phyloP scores from a whole-genome alignment of 1,140 invertebrate genomes.

The Alviniconcha marisindica region DNA sequence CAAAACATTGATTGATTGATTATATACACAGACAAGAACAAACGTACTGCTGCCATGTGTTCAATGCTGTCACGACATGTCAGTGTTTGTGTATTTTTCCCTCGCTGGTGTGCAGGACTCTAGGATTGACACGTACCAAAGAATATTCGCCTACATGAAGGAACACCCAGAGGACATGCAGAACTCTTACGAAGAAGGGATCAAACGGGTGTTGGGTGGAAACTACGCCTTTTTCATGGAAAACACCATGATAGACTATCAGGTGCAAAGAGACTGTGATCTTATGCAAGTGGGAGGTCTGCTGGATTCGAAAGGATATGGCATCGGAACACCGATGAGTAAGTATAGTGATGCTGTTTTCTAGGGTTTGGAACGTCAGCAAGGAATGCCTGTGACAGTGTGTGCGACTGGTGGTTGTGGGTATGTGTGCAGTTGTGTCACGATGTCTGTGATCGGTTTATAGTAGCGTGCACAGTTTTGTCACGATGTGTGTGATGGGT shows the following conservation, averaged over 20 bases:
- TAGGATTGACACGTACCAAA: constrained; percentile 91
- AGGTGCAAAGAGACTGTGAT: constrained; percentile 94
- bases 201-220: constrained; percentile 77
- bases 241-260: constrained; percentile 95
- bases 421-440: too few relatives aligned
- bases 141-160: constrained; percentile 97
- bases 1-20: too few relatives aligned
- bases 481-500: too few relatives aligned
- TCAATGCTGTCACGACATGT: too few relatives aligned
- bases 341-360: constrained; percentile 36
- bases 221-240: constrained; percentile 99
- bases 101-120: constrained; percentile 88
- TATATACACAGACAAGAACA: too few relatives aligned
- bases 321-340: constrained; percentile 80
- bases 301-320: constrained; percentile 91
- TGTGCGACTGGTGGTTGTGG: too few relatives aligned
- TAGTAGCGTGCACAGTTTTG: too few relatives aligned
- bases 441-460: too few relatives aligned
- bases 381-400: too few relatives aligned
- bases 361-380: too few relatives aligned
- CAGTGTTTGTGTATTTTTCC: too few relatives aligned
- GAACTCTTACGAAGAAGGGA: constrained; percentile 64
- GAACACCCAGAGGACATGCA: constrained; percentile 63
- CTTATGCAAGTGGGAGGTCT: constrained; percentile 98
- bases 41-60: too few relatives aligned